Evolutionary conservation across 2,113 vertebrate genomes (phyloP).

Genomic region (Erythrocercus mccallii): DNA sequence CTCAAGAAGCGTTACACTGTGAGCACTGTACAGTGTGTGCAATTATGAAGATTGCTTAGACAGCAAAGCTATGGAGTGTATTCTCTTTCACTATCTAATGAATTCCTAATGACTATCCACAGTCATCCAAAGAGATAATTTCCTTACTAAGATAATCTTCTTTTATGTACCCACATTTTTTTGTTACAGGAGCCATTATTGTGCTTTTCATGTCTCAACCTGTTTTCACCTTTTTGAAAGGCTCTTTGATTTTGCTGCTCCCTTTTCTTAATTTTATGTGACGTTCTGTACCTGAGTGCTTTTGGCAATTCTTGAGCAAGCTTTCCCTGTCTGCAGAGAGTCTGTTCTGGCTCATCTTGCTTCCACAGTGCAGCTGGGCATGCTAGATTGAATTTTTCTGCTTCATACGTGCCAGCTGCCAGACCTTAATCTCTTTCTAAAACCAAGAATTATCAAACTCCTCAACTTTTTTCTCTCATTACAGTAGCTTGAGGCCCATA

Average conservation of each 20-base stretch:
- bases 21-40: neutral
- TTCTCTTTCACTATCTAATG: neutral
- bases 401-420: conserved; percentile 53
- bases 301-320: conserved; percentile 17
- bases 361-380: conserved; percentile 52
- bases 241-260: neutral
- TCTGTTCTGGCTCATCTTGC: conserved; percentile 27
- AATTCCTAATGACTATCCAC: conserved; percentile 6
- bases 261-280: conserved; percentile 1
- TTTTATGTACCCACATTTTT: conserved; percentile 12
- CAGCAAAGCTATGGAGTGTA: neutral
- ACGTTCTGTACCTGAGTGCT: conserved; percentile 36
- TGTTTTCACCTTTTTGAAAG: neutral
- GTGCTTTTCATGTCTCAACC: neutral
- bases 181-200: neutral
- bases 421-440: conserved; percentile 55
- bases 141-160: neutral
- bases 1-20: neutral
- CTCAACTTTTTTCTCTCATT: conserved; percentile 57
- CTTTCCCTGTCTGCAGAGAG: neutral
- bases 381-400: conserved; percentile 51
- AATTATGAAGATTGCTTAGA: neutral
- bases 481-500: conserved; percentile 44
- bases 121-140: conserved; percentile 11
- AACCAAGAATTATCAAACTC: conserved; percentile 56